A percentile compares a stretch with the other conserved stretches of the same genome.
These are phyloP conservation scores for Sebastes diaconus DNA, from an alignment of 2,797 vertebrate species.

Conservation along the genomic window DNA sequence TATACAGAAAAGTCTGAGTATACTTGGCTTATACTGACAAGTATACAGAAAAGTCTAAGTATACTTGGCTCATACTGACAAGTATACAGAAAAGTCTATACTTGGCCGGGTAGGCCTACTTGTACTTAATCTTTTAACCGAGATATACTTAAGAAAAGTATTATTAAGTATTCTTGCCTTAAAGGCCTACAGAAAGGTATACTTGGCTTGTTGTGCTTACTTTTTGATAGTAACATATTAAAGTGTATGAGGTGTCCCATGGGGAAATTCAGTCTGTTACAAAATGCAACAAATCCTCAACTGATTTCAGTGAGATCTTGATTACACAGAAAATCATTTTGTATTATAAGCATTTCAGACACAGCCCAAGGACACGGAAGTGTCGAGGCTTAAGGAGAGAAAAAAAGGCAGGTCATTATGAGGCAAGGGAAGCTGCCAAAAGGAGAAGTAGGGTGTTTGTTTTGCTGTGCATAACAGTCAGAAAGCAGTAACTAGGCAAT, in stretches of 20 bases:
- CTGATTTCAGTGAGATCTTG: background rate
- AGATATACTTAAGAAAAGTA: no score
- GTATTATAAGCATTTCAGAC: conserved; percentile 29
- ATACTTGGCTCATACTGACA: no score
- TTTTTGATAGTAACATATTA: no score
- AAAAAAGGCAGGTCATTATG: conserved; percentile 27
- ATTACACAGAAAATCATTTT: conserved; percentile 1
- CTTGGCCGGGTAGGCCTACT: no score
- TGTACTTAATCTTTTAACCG: no score
- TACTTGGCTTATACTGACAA: no score
- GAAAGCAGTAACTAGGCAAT: background rate
- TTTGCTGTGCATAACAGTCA: conserved; percentile 37
- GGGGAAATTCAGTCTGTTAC: conserved; percentile 24
- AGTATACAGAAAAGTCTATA: no score
- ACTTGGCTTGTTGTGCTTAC: no score
- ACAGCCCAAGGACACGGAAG: conserved; percentile 66
- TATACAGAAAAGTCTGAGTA: no score
- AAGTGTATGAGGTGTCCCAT: background rate
- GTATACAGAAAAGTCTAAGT: no score
- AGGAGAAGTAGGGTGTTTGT: conserved; percentile 69
- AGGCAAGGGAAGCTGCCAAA: conserved; percentile 66
- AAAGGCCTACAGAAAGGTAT: no score
- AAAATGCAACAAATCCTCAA: conserved; percentile 18
- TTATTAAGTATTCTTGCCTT: no score
- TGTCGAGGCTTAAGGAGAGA: conserved; percentile 11